Evolutionary conservation across 2,797 vertebrate genomes (phyloP).

Genomic region (Buceros bicornis): DNA sequence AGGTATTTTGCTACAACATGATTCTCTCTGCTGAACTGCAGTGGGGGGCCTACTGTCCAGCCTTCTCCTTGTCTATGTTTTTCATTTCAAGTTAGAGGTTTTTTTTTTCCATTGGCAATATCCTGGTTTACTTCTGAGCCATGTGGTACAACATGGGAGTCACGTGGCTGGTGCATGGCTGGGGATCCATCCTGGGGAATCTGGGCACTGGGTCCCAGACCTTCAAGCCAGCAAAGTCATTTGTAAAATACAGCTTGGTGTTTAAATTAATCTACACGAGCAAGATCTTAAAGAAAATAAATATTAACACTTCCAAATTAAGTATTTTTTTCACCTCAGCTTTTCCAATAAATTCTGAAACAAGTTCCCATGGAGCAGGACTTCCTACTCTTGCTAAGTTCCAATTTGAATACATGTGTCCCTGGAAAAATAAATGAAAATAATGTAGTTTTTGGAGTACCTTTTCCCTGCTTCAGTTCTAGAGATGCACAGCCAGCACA

Average conservation of each 20-base stretch:
- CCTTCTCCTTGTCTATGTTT: neutral
- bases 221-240: neutral
- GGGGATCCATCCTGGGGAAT: neutral
- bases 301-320: neutral
- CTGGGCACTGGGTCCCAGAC: neutral
- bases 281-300: neutral
- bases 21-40: neutral
- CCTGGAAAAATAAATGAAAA: neutral
- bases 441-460: neutral
- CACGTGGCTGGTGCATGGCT: neutral
- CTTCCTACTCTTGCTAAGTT: neutral
- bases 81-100: neutral
- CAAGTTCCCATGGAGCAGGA: neutral
- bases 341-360: neutral
- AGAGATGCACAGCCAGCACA: neutral
- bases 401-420: neutral
- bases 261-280: neutral
- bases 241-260: neutral
- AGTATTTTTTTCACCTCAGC: neutral
- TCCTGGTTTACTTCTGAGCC: neutral
- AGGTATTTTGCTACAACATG: neutral
- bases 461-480: neutral
- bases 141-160: neutral
- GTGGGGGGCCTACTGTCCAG: neutral
- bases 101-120: neutral